Percentiles rank a stretch among this genome's conserved stretches.
These are phyloP conservation scores for Mizuhopecten yessoensis DNA, from an alignment of 1,140 invertebrate genomes.

Conservation along the genomic window DNA sequence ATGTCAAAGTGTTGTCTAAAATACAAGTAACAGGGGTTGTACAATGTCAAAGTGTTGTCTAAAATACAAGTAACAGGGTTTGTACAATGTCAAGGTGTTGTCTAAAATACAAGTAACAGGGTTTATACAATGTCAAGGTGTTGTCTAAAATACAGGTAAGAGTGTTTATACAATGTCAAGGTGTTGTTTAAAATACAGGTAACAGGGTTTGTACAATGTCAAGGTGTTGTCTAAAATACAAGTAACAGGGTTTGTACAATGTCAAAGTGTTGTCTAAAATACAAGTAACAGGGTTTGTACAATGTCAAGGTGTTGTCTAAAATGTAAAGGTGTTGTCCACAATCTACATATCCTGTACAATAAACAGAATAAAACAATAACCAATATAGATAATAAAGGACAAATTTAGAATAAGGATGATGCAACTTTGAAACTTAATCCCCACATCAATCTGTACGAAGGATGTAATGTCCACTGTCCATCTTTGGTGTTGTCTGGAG, in stretches of 20 bases:
- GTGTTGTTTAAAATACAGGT: slow-evolving; percentile 60
- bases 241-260: neutral
- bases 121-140: neutral
- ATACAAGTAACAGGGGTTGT: slow-evolving; percentile 65
- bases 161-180: neutral
- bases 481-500: too few species aligned
- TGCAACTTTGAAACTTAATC: too few species aligned
- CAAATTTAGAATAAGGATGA: too few species aligned
- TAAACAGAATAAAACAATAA: too few species aligned
- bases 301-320: too few species aligned
- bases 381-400: too few species aligned
- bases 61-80: neutral
- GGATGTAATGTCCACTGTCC: too few species aligned
- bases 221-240: neutral
- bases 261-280: neutral
- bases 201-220: neutral
- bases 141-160: neutral
- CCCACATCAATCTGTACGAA: too few species aligned
- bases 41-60: slow-evolving; percentile 24
- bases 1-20: slow-evolving; percentile 74
- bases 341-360: too few species aligned
- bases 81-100: too few species aligned
- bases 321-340: neutral
- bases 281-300: slow-evolving; percentile 60
- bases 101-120: slow-evolving; percentile 70